Conservation (phyloP, 2,797 vertebrate genomes). For the Sebastes matsubarae region DNA sequence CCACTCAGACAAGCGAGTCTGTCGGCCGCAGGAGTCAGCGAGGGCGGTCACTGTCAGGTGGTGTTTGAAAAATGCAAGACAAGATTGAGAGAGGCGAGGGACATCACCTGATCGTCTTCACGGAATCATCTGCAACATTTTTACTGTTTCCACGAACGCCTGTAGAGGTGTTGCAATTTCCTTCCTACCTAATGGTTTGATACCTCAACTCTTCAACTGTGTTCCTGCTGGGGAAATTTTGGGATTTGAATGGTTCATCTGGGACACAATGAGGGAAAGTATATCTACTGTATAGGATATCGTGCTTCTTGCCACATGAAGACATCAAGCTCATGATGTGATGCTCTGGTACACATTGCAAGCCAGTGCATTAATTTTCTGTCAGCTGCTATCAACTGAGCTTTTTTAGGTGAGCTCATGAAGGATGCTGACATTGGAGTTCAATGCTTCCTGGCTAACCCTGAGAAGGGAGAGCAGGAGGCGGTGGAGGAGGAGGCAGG, state of each 20-base stretch:
- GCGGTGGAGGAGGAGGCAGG: conserved; percentile 26
- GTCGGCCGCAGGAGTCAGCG: conserved; percentile 50
- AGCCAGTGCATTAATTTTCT: not conserved
- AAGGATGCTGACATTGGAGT: not conserved
- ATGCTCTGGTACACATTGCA: not conserved
- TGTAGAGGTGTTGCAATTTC: not conserved
- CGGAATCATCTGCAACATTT: not conserved
- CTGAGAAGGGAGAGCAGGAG: conserved; percentile 16
- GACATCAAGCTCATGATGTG: not conserved
- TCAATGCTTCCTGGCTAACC: conserved; percentile 12
- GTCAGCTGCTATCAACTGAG: not conserved
- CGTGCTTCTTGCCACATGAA: not conserved
- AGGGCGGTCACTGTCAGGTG: conserved; percentile 63
- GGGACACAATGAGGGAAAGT: not conserved
- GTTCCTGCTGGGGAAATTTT: not conserved
- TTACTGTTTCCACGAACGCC: not conserved
- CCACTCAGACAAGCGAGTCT: conserved; percentile 54
- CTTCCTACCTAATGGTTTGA: not conserved
- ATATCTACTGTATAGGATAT: not conserved
- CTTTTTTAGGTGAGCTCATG: not conserved
- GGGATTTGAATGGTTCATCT: not conserved
- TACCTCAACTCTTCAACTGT: not conserved
- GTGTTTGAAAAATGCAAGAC: conserved; percentile 39
- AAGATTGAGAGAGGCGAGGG: not conserved
- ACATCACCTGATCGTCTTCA: not conserved